Base-by-base conservation (phyloP, 2,888 invertebrate species). In the Amphimallon solstitiale region DNA sequence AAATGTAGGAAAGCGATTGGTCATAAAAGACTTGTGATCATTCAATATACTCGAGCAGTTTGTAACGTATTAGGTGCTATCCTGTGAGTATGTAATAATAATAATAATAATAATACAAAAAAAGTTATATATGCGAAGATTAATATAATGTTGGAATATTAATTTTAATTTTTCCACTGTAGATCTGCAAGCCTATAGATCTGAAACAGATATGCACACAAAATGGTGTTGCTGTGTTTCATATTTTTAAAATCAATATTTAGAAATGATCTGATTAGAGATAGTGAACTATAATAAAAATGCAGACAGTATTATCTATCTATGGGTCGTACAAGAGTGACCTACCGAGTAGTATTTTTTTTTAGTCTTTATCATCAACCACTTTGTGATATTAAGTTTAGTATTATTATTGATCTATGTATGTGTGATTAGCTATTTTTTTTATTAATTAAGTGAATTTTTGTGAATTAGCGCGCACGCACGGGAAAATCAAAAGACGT, bases 301-400 rank as follows among this genome's bases (percentile, higher is more conserved):
- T 40, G 40, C 23, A 12, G 12, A 40, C 56, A 56, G 56, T 56
- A 56, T 56, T 56, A 56, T 56, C 43, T 43, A 56, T 56, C 43
- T 43, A 21, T 29, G n/a, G 29, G 56, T 15, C 56, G 56, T 56
- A 56, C 56, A 40, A 56, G 40, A 12, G 23, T 34, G 49, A 29
- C 9, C 49, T 29, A 40, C 56, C 40, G 40, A 40, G 21, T 40
- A 56, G 56, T 56, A 56, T 56, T 56, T 52, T 34, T 19, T 23
- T 29, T 29, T 12, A 23, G 43, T 56, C 43, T 56, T 23, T 56
- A 56, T 14, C 56, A 40, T 56, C 74, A 74, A 71, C 76, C 72
- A 76, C 63, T 71, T 74, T 76, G 76, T 76, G 76, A 76, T 76
- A 76, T 75, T 76, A 68, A 68, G 73, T 56, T 56, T 56, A 56